A percentile compares a stretch with the other conserved stretches of the same genome.
These are phyloP conservation scores for Corbicula japonica DNA, from an alignment of 2,888 invertebrate species.

Conservation along the genomic window DNA sequence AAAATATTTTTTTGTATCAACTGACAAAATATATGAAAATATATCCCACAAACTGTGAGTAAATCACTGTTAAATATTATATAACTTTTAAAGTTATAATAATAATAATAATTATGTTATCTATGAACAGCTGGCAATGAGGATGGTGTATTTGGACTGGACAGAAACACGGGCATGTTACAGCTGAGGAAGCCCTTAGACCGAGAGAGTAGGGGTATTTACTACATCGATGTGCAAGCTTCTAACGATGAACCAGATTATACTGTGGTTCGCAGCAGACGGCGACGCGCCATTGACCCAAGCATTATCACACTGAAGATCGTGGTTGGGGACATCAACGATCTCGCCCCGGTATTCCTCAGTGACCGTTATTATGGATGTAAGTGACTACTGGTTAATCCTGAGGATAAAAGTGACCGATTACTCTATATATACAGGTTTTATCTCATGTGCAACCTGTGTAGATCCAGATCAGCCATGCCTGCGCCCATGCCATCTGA, in stretches of 20 bases:
- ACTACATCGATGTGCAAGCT: constrained; percentile 92
- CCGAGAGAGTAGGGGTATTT: constrained; percentile 91
- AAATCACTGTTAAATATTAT: too few species aligned
- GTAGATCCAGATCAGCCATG: too few species aligned
- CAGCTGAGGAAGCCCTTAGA: constrained; percentile 93
- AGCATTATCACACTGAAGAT: constrained; percentile 91
- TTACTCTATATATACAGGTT: too few species aligned
- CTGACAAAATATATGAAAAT: too few species aligned
- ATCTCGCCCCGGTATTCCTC: constrained; percentile 93
- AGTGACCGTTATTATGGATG: constrained; percentile 91
- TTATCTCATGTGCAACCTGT: too few species aligned
- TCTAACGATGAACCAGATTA: constrained; percentile 90
- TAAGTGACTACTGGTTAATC: constrained; percentile 79
- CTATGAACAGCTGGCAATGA: constrained; percentile 91
- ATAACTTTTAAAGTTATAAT: too few species aligned
- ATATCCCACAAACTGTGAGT: too few species aligned
- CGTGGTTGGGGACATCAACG: constrained; percentile 88
- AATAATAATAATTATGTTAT: too few species aligned
- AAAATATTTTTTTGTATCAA: too few species aligned
- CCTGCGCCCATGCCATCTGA: too few species aligned
- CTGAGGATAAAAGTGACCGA: too few species aligned
- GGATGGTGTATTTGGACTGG: constrained; percentile 92
- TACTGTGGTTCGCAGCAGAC: constrained; percentile 69
- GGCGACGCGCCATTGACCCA: constrained; percentile 87
- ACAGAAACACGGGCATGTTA: constrained; percentile 91